Conservation (phyloP, 2,888 invertebrate genomes). For the Thereva unica region DNA sequence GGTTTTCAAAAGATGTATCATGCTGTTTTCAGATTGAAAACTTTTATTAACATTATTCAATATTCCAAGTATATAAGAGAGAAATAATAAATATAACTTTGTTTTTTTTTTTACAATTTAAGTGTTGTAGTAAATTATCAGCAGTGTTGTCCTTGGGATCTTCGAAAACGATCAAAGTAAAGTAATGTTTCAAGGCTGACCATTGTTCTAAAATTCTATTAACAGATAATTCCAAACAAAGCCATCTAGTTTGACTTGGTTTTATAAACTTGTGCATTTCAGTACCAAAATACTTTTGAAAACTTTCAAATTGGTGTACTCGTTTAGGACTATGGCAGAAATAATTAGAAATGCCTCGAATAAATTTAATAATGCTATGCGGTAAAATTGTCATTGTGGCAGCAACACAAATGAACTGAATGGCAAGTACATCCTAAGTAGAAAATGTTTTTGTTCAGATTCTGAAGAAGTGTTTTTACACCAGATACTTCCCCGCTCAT, state of each 20-base stretch:
- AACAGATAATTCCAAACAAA: neutral
- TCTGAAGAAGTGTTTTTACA: neutral
- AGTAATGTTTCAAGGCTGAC: slow-evolving; percentile 4
- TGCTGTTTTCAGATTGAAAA: neutral
- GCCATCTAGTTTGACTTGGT: neutral
- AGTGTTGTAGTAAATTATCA: neutral
- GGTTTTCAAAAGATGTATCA: neutral
- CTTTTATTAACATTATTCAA: neutral
- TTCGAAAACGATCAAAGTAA: neutral
- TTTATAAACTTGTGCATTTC: slow-evolving; percentile 12
- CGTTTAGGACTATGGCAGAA: slow-evolving; percentile 12
- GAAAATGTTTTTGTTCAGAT: neutral
- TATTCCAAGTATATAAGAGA: neutral
- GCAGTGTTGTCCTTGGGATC: neutral
- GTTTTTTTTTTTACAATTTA: neutral
- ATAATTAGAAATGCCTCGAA: neutral
- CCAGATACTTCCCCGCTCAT: neutral
- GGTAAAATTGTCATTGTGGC: slow-evolving; percentile 1
- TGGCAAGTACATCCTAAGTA: slow-evolving; percentile 13
- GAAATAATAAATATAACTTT: neutral
- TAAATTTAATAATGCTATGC: neutral
- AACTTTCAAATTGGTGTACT: neutral
- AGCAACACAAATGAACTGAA: slow-evolving; percentile 3
- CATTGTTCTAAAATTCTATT: slow-evolving; percentile 6
- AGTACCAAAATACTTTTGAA: slow-evolving; percentile 9